Percentiles rank a stretch among this genome's conserved stretches.
Evolutionary conservation across 30 jellyfish, hydroid and myxozoan genomes (phyloP).

Genomic region (Clytia hemisphaerica): DNA sequence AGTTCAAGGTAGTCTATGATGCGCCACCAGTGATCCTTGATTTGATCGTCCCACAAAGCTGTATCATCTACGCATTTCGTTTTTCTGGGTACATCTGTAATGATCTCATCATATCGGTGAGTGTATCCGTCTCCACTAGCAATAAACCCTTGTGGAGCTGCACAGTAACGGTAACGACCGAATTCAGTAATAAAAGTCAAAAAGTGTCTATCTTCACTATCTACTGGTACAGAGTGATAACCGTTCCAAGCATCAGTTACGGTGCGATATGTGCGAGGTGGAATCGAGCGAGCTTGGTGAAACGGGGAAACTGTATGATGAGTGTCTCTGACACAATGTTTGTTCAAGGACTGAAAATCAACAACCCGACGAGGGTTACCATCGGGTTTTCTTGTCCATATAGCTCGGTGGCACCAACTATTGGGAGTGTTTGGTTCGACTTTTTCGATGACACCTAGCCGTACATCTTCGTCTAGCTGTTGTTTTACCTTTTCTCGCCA

Average conservation of each 20-base stretch:
- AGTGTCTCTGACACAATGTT: slow-evolving; percentile 23
- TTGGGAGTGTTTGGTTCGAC: slow-evolving; percentile 34
- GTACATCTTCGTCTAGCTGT: slow-evolving; percentile 14
- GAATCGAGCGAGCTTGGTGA: slow-evolving; percentile 16
- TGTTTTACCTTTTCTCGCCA: slow-evolving; percentile 31
- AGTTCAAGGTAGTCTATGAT: slow-evolving; percentile 9
- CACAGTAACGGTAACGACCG: slow-evolving; percentile 24
- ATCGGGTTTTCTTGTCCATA: background rate
- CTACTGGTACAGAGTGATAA: no score
- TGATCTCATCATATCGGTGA: slow-evolving; percentile 26
- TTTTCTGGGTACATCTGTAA: slow-evolving; percentile 15
- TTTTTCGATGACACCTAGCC: slow-evolving; percentile 17
- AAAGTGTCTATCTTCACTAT: slow-evolving; percentile 11
- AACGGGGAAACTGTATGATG: slow-evolving; percentile 31
- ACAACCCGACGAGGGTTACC: slow-evolving; percentile 17
- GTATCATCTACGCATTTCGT: slow-evolving; percentile 14
- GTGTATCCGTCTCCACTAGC: slow-evolving; percentile 62
- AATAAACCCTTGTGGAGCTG: slow-evolving; percentile 5
- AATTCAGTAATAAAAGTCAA: slow-evolving; percentile 2
- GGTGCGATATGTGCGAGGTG: slow-evolving; percentile 1
- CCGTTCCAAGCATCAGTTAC: no score
- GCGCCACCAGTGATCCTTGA: slow-evolving; percentile 15
- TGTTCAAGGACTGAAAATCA: slow-evolving; percentile 32
- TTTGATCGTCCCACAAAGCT: slow-evolving; percentile 17
- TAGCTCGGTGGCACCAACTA: slow-evolving; percentile 37